A percentile compares a stretch with the other conserved stretches of the same genome.
Evolutionary conservation across 1,140 invertebrate genomes (phyloP).

Genomic region (Ridgeia piscesae): DNA sequence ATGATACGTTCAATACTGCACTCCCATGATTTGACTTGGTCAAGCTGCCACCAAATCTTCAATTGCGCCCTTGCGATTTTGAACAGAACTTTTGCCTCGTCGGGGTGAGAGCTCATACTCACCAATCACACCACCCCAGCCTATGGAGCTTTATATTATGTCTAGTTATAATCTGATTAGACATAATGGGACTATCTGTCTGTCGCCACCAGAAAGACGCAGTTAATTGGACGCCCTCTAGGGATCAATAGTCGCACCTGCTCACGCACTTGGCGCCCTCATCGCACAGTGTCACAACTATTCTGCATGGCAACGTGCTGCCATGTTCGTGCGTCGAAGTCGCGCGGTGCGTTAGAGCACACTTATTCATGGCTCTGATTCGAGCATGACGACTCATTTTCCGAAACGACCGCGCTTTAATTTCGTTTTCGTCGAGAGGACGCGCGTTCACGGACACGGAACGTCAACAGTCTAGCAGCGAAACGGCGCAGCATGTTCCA

Average conservation of each 20-base stretch:
- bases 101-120: too few relatives aligned
- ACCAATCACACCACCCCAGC: too few relatives aligned
- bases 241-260: not conserved
- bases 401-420: not conserved
- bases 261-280: not conserved
- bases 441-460: not conserved
- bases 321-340: not conserved
- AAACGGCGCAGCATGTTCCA: not conserved
- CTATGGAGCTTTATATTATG: not conserved
- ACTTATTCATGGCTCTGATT: not conserved
- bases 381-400: not conserved
- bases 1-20: too few relatives aligned
- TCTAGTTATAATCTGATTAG: not conserved
- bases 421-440: not conserved
- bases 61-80: too few relatives aligned
- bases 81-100: too few relatives aligned
- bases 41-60: too few relatives aligned
- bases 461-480: slow-evolving; percentile 3
- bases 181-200: not conserved
- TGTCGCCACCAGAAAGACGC: not conserved
- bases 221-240: not conserved
- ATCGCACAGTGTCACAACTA: not conserved
- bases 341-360: not conserved
- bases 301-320: slow-evolving; percentile 3
- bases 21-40: too few relatives aligned